These are phyloP conservation scores for Phymanthus crucifer DNA, from an alignment of 92 coral and sea anemone species.

Conservation along the genomic window DNA sequence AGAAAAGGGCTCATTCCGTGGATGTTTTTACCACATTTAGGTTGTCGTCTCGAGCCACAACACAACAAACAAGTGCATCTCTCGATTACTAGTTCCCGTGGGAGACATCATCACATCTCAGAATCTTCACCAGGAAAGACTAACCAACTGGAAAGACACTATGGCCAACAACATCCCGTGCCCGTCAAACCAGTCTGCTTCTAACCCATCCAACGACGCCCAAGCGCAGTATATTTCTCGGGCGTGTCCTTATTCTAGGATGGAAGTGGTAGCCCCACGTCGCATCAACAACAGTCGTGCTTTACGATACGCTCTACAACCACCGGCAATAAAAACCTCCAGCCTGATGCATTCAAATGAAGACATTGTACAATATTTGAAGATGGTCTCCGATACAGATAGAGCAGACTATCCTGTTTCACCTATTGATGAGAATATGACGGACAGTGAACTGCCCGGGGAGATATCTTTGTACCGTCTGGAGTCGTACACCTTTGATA, in stretches of 20 bases:
- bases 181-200: slow-evolving; percentile 3
- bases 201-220: not conserved
- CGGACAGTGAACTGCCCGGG: slow-evolving; percentile 44
- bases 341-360: slow-evolving; percentile 19
- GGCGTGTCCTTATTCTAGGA: slow-evolving; percentile 63
- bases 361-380: slow-evolving; percentile 20
- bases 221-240: slow-evolving; percentile 37
- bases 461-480: slow-evolving; percentile 66
- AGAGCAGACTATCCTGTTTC: not conserved
- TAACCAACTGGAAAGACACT: slow-evolving; percentile 12
- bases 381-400: not conserved
- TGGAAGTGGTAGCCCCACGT: slow-evolving; percentile 26
- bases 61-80: slow-evolving; percentile 32
- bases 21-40: not conserved
- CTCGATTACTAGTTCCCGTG: slow-evolving; percentile 51
- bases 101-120: slow-evolving; percentile 49
- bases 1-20: not conserved
- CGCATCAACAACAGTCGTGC: slow-evolving; percentile 23
- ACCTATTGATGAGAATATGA: not conserved
- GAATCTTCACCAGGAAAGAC: slow-evolving; percentile 30
- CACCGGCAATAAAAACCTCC: slow-evolving; percentile 24
- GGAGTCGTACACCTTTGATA: slow-evolving; percentile 53
- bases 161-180: not conserved
- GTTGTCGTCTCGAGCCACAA: not conserved
- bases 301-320: slow-evolving; percentile 21